Conservation (phyloP, 2,113 vertebrate genomes). For the Suncus etruscus region DNA sequence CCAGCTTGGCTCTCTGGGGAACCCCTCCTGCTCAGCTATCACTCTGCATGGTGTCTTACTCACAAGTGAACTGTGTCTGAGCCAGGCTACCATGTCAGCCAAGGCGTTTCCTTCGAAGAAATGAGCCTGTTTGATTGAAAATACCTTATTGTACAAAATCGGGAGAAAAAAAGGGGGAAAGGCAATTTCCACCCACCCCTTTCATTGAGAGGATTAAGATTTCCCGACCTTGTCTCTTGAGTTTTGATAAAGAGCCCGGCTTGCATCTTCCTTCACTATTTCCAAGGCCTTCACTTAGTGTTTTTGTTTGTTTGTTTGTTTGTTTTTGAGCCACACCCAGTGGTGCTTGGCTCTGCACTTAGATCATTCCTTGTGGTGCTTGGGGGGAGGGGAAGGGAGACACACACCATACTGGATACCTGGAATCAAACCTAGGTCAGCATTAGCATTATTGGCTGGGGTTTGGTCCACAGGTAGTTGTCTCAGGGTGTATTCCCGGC, state of each 20-base stretch:
- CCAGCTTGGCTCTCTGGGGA: background rate
- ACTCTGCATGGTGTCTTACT: background rate
- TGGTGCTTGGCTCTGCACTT: too few species aligned
- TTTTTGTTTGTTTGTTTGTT: background rate
- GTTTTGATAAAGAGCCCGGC: background rate
- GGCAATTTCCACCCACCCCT: background rate
- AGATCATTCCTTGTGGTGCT: too few species aligned
- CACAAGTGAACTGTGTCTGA: background rate
- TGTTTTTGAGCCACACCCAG: too few species aligned
- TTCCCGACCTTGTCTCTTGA: background rate
- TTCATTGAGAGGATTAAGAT: background rate
- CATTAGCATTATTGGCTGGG: background rate
- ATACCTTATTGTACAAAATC: constrained; percentile 1
- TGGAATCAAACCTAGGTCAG: background rate
- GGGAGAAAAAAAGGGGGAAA: background rate
- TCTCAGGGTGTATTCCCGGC: too few species aligned
- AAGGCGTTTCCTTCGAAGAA: constrained; percentile 40
- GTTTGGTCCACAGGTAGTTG: too few species aligned
- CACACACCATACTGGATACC: too few species aligned
- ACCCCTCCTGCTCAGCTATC: background rate
- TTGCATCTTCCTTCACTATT: background rate
- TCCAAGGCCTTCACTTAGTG: constrained; percentile 33
- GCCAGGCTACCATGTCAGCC: background rate
- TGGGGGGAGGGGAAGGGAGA: too few species aligned
- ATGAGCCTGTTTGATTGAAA: constrained; percentile 45